Percentiles rank a stretch among this genome's conserved stretches.
phyloP scores from a whole-genome alignment of 2,797 vertebrate species.

The Anomalospiza imberbis region DNA sequence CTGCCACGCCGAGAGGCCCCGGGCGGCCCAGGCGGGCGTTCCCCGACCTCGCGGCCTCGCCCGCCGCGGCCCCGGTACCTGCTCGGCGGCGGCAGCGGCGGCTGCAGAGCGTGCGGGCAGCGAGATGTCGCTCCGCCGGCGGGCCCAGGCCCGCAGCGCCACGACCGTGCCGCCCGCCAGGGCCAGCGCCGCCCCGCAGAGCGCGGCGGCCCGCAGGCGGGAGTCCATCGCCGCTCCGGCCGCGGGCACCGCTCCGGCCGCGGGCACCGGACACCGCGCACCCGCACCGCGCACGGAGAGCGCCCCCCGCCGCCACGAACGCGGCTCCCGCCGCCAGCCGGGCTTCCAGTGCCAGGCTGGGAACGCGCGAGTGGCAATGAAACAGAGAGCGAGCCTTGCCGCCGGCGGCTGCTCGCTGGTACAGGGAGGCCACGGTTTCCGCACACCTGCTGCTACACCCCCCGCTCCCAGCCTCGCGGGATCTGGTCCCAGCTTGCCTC shows the following conservation, averaged over 20 bases:
- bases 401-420: fast-evolving
- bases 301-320: neutral
- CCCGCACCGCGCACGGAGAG: neutral
- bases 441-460: neutral
- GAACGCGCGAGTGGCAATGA: fast-evolving
- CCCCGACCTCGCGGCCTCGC: neutral
- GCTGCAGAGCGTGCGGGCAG: neutral
- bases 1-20: neutral
- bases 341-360: fast-evolving
- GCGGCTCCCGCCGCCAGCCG: neutral
- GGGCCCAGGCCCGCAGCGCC: neutral
- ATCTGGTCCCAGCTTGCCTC: neutral
- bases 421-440: neutral
- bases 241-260: neutral
- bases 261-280: neutral
- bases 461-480: too few relatives aligned
- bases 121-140: neutral
- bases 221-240: neutral
- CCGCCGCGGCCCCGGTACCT: neutral
- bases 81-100: neutral
- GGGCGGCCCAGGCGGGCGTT: too few relatives aligned
- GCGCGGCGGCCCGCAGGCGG: neutral
- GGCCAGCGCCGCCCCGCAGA: neutral
- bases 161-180: neutral
- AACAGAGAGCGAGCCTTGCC: neutral